These are phyloP conservation scores for Chionodraco myersi DNA, from an alignment of 2,113 vertebrate genomes.

Conservation along the genomic window DNA sequence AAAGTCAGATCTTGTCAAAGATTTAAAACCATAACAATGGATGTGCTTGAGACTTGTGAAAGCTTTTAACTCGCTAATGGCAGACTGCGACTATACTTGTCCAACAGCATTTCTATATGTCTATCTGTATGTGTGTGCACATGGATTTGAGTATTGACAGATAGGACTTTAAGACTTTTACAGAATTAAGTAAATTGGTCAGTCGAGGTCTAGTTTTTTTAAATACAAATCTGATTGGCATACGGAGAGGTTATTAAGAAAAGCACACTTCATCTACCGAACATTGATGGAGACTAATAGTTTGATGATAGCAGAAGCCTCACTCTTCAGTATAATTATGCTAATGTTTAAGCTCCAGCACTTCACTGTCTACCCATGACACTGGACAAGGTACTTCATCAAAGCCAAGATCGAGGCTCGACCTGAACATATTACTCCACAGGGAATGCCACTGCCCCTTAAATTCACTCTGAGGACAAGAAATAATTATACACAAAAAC, in stretches of 20 bases:
- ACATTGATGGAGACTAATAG: slow-evolving; percentile 75
- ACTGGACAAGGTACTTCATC: slow-evolving; percentile 75
- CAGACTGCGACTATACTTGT: slow-evolving; percentile 13
- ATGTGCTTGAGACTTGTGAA: slow-evolving; percentile 52
- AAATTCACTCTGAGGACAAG: slow-evolving; percentile 39
- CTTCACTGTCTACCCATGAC: slow-evolving; percentile 74
- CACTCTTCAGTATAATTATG: slow-evolving; percentile 80
- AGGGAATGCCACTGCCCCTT: slow-evolving; percentile 43
- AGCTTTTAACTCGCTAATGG: slow-evolving; percentile 48
- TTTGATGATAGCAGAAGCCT: slow-evolving; percentile 77
- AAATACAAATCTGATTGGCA: slow-evolving; percentile 54
- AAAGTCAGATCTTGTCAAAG: slow-evolving; percentile 15
- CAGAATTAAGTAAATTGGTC: slow-evolving; percentile 40
- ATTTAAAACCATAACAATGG: slow-evolving; percentile 26
- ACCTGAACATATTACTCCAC: slow-evolving; percentile 55
- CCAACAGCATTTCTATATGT: slow-evolving; percentile 16
- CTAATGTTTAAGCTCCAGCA: slow-evolving; percentile 72
- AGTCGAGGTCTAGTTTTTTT: slow-evolving; percentile 18
- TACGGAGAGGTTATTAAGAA: slow-evolving; percentile 72
- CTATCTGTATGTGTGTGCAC: slow-evolving; percentile 18
- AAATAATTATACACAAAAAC: slow-evolving; percentile 31
- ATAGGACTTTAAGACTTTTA: slow-evolving; percentile 26
- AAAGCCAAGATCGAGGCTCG: slow-evolving; percentile 63
- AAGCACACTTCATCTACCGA: slow-evolving; percentile 70
- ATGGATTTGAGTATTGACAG: slow-evolving; percentile 8